phyloP scores from a whole-genome alignment of 2,888 invertebrate species.

The Cyrtodaria siliqua region DNA sequence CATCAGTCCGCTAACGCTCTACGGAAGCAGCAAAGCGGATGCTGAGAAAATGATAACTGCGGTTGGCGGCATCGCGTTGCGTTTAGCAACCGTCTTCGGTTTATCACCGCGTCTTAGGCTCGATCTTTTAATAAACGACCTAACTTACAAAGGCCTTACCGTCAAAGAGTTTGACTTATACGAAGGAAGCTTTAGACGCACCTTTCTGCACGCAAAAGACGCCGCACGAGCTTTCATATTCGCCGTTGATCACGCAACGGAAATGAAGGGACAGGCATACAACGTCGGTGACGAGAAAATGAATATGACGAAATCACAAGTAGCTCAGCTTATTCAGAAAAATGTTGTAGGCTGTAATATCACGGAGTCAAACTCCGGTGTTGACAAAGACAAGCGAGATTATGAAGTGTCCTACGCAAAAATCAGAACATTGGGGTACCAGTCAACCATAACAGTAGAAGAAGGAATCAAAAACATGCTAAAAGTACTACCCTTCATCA shows the following conservation, averaged over 20 bases:
- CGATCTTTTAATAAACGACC: conserved; percentile 22
- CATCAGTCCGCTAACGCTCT: conserved; percentile 84
- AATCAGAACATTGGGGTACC: conserved; percentile 80
- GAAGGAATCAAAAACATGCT: conserved; percentile 80
- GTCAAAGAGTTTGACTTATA: conserved; percentile 83
- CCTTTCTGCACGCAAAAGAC: conserved; percentile 85
- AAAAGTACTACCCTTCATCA: conserved; percentile 75
- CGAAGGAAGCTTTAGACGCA: conserved; percentile 83
- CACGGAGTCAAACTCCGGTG: conserved; percentile 72
- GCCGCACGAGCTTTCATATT: conserved; percentile 84
- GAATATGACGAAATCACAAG: conserved; percentile 83
- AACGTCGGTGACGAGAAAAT: conserved; percentile 84
- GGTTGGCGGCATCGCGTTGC: conserved; percentile 80
- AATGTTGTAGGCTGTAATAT: conserved; percentile 54
- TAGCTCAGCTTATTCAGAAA: conserved; percentile 77
- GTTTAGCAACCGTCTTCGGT: conserved; percentile 85
- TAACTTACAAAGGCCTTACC: conserved; percentile 69
- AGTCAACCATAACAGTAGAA: conserved; percentile 77
- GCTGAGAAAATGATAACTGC: conserved; percentile 69
- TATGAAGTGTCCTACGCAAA: conserved; percentile 84
- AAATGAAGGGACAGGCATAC: conserved; percentile 83
- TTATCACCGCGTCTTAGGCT: conserved; percentile 19
- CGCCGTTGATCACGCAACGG: conserved; percentile 79
- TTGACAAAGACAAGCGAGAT: conserved; percentile 84
- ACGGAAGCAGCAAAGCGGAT: conserved; percentile 78